These are phyloP conservation scores for Chionodraco myersi DNA, from an alignment of 2,113 vertebrate species.

Conservation along the genomic window DNA sequence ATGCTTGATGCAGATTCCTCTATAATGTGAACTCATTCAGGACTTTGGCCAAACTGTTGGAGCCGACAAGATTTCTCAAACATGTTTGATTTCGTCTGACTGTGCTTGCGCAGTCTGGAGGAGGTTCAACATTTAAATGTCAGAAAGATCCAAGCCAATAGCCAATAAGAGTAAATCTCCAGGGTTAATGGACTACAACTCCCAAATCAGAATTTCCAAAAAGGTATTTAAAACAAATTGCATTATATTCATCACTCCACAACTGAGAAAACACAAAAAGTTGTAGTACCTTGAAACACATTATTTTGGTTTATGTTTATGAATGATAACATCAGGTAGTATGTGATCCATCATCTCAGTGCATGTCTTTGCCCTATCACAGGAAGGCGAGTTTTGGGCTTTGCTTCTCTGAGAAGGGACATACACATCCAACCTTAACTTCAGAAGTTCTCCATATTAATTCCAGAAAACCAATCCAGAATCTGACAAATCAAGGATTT, in stretches of 20 bases:
- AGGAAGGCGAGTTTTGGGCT: conserved; percentile 10
- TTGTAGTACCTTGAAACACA: not conserved
- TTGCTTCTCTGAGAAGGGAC: conserved; percentile 20
- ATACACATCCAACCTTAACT: conserved; percentile 1
- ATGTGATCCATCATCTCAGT: not conserved
- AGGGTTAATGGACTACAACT: not conserved
- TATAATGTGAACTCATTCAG: not conserved
- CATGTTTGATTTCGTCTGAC: conserved; percentile 53
- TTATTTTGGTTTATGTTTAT: not conserved
- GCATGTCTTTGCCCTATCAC: not conserved
- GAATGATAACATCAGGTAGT: not conserved
- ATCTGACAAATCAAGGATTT: not conserved
- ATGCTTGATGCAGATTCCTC: conserved; percentile 17
- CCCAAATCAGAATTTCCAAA: not conserved
- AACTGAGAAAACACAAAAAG: not conserved
- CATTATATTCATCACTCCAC: not conserved
- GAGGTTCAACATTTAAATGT: not conserved
- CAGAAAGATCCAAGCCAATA: conserved; percentile 19
- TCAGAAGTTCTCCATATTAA: not conserved
- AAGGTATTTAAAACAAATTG: not conserved
- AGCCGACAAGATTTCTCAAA: conserved; percentile 19
- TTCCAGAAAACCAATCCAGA: not conserved
- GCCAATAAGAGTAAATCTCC: conserved; percentile 4
- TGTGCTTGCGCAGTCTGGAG: conserved; percentile 30
- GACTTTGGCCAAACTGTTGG: conserved; percentile 16